Evolutionary conservation across 2,888 invertebrate species (phyloP), one percentile per base, ranked within the genome.

Genomic region (Xanthia icteritia): DNA sequence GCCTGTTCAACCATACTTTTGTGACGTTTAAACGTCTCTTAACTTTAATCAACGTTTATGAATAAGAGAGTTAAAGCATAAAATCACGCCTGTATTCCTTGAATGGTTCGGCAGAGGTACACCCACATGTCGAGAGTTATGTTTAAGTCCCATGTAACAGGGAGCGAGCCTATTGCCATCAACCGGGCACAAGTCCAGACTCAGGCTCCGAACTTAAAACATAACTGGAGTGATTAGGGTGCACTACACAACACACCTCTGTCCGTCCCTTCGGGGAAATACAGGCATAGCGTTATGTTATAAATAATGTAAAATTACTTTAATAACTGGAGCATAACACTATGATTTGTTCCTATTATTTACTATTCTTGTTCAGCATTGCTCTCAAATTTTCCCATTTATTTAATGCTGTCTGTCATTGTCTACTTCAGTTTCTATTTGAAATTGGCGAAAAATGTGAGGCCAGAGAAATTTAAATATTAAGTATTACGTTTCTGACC

Each of bases 331-430:
- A 51, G 45, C 61, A 63, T 45, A 64, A 69, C n/a, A 58, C 51
- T 60, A 69, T 61, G 66, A 77, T 77, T 82, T 73, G 69, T 61
- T 77, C 69, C 51, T 67, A 81, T 84, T 81, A 72, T 70, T 66
- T 77, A 65, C 79, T 75, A 81, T 84, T 84, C 64, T 60, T 73
- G 39, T 66, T 81, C 48, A 70, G n/a, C 51, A 23, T 42, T 69
- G 54, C 39, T 64, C 63, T 68, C 48, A 36, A 39, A 65, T 74
- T 60, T 60, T 51, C 27, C 36, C 61, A 17, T 36, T 82, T 66
- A 48, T 42, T 67, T 27, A 27, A 27, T 58, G 0, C 3, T 13
- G 36, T 54, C 9, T 27, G 5, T 23, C 31, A 20, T 56, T 31
- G 27, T 15, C 11, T 17, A 54, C 17, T 81, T 65, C 9, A 17